phyloP scores from a whole-genome alignment of 2,113 vertebrate species.

The Atlantisia rogersi region DNA sequence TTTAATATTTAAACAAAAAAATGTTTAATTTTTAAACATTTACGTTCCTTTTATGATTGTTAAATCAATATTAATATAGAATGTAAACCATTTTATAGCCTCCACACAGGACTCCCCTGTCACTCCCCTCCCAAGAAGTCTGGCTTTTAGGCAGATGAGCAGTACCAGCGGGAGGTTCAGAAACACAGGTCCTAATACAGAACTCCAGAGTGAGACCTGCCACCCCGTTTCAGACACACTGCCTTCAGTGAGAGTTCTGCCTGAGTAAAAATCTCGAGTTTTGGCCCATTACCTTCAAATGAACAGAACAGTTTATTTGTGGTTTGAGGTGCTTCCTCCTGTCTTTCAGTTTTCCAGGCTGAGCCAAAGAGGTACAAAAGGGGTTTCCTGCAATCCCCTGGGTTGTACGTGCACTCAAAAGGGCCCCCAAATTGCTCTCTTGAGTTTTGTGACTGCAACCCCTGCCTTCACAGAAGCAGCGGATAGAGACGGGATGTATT shows the following conservation, averaged over 20 bases:
- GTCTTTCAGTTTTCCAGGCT: background rate
- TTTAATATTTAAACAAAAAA: constrained; percentile 65
- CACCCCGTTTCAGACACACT: background rate
- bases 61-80: constrained; percentile 49
- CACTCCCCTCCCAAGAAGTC: background rate
- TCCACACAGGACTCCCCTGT: background rate
- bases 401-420: background rate
- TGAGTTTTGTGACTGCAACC: background rate
- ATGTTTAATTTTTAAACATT: constrained; percentile 57
- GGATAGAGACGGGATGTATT: background rate
- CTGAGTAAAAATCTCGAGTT: constrained; percentile 5
- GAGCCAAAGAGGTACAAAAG: background rate
- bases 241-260: constrained; percentile 17
- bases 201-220: background rate
- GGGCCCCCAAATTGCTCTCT: background rate
- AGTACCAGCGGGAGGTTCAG: background rate
- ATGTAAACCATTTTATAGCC: constrained; percentile 47
- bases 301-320: constrained; percentile 49
- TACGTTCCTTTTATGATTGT: constrained; percentile 51
- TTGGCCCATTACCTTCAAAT: constrained; percentile 50
- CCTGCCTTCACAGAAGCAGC: background rate
- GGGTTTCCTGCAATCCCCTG: background rate
- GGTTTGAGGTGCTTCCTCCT: constrained; percentile 47
- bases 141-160: background rate
- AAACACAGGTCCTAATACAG: background rate